A percentile compares a stretch with the other conserved stretches of the same genome.
phyloP scores from a whole-genome alignment of 2,113 vertebrate genomes.

The Peromyscus leucopus region DNA sequence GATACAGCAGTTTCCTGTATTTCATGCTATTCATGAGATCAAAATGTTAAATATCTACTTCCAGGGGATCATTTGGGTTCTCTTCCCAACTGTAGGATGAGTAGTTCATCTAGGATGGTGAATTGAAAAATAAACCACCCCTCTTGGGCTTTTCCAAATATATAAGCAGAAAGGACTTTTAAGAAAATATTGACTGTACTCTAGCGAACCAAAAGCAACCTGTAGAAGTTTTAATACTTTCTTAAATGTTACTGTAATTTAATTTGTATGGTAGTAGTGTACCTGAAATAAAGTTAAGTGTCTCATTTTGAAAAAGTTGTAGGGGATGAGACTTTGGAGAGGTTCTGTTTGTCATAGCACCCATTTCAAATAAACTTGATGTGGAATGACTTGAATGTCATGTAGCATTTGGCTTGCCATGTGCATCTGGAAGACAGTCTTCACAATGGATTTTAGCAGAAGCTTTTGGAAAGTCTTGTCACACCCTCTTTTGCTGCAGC shows the following conservation, averaged over 20 bases:
- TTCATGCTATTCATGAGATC: background rate
- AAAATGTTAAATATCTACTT: background rate
- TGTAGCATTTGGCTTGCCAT: background rate
- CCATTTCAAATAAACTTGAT: conserved; percentile 11
- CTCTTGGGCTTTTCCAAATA: background rate
- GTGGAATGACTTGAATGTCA: background rate
- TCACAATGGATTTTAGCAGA: conserved; percentile 8
- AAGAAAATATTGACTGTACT: background rate
- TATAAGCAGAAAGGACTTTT: background rate
- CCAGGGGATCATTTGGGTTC: background rate
- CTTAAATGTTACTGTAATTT: conserved; percentile 43
- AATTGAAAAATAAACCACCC: background rate
- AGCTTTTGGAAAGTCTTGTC: background rate
- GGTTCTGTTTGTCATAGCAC: background rate
- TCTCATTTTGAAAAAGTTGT: conserved; percentile 17
- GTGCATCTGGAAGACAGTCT: background rate
- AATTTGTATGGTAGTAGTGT: conserved; percentile 46
- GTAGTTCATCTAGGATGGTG: background rate
- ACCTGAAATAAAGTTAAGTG: conserved; percentile 50
- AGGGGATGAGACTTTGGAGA: background rate
- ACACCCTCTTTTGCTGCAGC: background rate
- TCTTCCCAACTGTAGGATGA: background rate
- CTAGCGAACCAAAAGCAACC: background rate
- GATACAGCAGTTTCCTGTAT: background rate
- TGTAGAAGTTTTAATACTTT: conserved; percentile 25